Evolutionary conservation across 2,797 vertebrate genomes (phyloP), one percentile per base, ranked within the genome.

Genomic region (Chelonia mydas): DNA sequence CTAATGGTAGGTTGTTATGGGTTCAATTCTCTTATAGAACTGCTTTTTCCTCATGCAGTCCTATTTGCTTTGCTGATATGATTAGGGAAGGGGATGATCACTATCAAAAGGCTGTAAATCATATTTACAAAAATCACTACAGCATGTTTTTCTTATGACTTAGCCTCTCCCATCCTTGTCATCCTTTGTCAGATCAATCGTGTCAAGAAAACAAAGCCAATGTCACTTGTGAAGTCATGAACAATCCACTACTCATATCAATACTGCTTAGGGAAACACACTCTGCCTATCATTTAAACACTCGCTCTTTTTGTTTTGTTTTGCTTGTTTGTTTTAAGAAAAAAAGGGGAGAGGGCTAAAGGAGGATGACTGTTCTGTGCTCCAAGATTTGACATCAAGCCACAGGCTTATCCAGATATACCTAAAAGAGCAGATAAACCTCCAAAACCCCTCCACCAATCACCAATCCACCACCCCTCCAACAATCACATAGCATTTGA

Each of bases 181-280:
- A 49, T 7, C 31, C 31, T 33, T 33, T n/a, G 3, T 50, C 77
- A 79, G 31, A 31, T 17, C 31, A 50, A 3, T 21, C 17, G 11
- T 21, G 16, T 10, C 28, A 50, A 51, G 49, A 33, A 51, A 47
- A 79, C 28, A 51, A 33, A 86, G 74, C 15, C 57, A 82, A 12
- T 31, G 21, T 0, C 0, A 86, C 55, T 83, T 2, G 0, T 1
- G 13, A 83, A 59, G 16, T 47, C 41, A 82, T n/a, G 33, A 65
- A 9, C 79, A 83, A 82, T 6, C 55, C 28, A 65, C 47, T 82
- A 33, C 90, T 78, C 51, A 2, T 5, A 55, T 17, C 45, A 61
- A 19, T 0, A 2, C 84, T 77, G 81, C 61, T 53, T 21, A n/a
- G 65, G 65, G 15, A n/a, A 82, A 88, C 49, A 16, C 28, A 16